Conservation (phyloP, 2,888 invertebrate genomes). For the Nomada hirtipes region DNA sequence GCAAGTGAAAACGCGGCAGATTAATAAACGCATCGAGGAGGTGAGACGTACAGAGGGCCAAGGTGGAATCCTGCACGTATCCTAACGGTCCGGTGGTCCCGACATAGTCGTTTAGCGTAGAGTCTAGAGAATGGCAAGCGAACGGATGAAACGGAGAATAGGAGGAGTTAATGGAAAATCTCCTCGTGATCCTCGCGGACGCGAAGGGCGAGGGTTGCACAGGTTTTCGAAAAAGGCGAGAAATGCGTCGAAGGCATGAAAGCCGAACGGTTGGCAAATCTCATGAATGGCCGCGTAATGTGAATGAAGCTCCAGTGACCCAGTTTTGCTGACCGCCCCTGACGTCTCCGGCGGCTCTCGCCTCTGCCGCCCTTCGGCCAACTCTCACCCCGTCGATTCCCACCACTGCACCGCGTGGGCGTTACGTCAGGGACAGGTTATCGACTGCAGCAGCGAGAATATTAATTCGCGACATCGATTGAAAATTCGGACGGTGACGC, state of each 20-base stretch:
- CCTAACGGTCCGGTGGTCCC: constrained; percentile 2
- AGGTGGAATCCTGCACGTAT: neutral
- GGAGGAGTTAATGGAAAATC: too few species aligned
- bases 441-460: constrained; percentile 77
- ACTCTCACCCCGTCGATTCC: constrained; percentile 37
- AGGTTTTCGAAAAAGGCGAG: constrained; percentile 58
- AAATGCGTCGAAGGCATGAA: constrained; percentile 68
- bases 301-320: constrained; percentile 84
- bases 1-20: too few species aligned
- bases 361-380: constrained; percentile 54
- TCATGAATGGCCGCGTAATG: constrained; percentile 84
- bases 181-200: too few species aligned
- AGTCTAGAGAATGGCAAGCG: constrained; percentile 7
- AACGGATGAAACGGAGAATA: neutral
- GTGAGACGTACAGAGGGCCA: neutral
- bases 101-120: constrained; percentile 7
- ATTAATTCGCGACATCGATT: constrained; percentile 76
- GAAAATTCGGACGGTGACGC: constrained; percentile 73
- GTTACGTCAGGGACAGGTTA: constrained; percentile 81
- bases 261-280: constrained; percentile 82
- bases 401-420: constrained; percentile 68
- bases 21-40: neutral
- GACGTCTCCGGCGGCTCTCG: constrained; percentile 68
- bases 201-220: neutral
- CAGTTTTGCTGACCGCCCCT: constrained; percentile 76